A percentile compares a stretch with the other conserved stretches of the same genome.
phyloP scores from a whole-genome alignment of 2,797 vertebrate species.

The Rhynchonycteris naso region DNA sequence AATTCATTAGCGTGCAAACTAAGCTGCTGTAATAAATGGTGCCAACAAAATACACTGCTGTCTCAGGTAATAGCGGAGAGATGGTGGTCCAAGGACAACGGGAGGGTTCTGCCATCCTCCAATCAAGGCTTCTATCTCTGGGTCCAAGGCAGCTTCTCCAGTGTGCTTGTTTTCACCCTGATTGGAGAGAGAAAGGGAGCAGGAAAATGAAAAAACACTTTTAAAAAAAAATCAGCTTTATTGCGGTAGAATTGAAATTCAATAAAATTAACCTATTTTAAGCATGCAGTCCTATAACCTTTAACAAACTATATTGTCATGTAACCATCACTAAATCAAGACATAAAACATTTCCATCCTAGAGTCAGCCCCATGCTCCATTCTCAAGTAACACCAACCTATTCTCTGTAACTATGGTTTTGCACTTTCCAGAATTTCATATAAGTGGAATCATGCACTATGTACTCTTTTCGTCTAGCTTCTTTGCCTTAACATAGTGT shows the following conservation, averaged over 20 bases:
- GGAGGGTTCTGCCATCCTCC: background rate
- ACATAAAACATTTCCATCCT: background rate
- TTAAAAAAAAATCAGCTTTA: background rate
- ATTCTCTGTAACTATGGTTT: background rate
- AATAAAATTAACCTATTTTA: conserved; percentile 29
- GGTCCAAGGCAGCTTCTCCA: background rate
- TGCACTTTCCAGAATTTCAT: background rate
- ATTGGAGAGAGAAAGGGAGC: background rate
- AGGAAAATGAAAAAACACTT: too few relatives aligned
- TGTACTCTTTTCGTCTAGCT: background rate
- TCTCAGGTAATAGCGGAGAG: background rate
- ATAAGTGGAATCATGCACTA: background rate
- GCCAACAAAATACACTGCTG: background rate
- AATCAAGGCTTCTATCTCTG: background rate
- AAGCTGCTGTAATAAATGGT: background rate
- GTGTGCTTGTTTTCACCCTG: background rate
- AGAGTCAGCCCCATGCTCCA: background rate
- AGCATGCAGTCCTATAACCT: background rate
- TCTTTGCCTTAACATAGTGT: conserved; percentile 14
- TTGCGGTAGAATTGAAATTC: background rate
- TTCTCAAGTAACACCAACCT: background rate
- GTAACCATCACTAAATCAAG: background rate
- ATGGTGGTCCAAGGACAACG: background rate
- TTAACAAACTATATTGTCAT: background rate
- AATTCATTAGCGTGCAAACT: background rate